Evolutionary conservation across 1,140 invertebrate species (phyloP), one percentile per base, ranked within the genome.

Genomic region (Coelopa frigida): DNA sequence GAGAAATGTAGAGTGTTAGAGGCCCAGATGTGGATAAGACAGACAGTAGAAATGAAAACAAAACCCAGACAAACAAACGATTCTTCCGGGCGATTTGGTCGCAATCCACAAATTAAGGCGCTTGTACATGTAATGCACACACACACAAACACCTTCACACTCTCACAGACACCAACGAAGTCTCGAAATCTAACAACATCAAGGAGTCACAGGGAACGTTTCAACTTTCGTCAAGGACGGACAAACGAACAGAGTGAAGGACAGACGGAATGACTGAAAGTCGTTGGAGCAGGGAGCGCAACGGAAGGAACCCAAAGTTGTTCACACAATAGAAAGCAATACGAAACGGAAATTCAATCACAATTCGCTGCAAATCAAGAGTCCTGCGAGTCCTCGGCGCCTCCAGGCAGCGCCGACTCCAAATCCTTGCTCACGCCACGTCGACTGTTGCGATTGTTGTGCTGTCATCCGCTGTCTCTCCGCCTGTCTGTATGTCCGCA

Each of bases 31-130:
- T n/a, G n/a, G n/a, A n/a, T n/a, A n/a, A n/a, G n/a, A n/a, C n/a
- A n/a, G n/a, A n/a, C n/a, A n/a, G n/a, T n/a, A n/a, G n/a, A n/a
- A n/a, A n/a, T n/a, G n/a, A n/a, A n/a, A n/a, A n/a, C n/a, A n/a
- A n/a, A n/a, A n/a, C n/a, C n/a, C n/a, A n/a, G n/a, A n/a, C n/a
- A n/a, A n/a, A n/a, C n/a, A n/a, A n/a, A 59, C 59, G 59, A 61
- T 61, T 61, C 54, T 61, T 61, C 59, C 59, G 57, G 57, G 52
- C 59, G 58, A 61, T 61, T 61, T 61, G 54, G 56, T 50, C 50
- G 38, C 61, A 59, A 59, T 61, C 50, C 59, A 54, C 59, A 62
- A 61, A 61, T 61, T 61, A 61, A 59, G 54, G 59, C 57, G 58
- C 59, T n/a, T n/a, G n/a, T n/a, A n/a, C n/a, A n/a, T n/a, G n/a